phyloP scores from a whole-genome alignment of 2,888 invertebrate species.

The Ophion ventricosus region DNA sequence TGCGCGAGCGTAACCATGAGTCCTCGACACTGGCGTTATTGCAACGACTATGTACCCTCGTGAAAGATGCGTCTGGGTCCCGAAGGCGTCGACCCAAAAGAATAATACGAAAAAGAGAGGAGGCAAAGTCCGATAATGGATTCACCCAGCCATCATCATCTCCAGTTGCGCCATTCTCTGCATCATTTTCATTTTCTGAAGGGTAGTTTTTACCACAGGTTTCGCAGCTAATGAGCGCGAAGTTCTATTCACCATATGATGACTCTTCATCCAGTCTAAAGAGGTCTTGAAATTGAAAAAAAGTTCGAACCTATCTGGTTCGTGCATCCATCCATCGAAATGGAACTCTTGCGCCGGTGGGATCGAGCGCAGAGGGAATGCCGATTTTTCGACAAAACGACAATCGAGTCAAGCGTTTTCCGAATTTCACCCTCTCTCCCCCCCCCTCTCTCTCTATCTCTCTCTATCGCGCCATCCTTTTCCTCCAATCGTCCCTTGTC shows the following conservation, averaged over 20 bases:
- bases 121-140: constrained; percentile 64
- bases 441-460: neutral
- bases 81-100: constrained; percentile 37
- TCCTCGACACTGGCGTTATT: constrained; percentile 34
- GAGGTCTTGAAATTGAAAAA: neutral
- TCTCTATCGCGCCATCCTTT: neutral
- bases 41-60: constrained; percentile 36
- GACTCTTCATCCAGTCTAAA: too few species aligned
- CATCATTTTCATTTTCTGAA: too few species aligned
- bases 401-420: constrained; percentile 23
- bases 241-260: too few species aligned
- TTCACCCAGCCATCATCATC: constrained; percentile 45
- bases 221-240: too few species aligned
- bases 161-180: constrained; percentile 30
- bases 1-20: constrained; percentile 35
- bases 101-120: constrained; percentile 1
- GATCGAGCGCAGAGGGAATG: constrained; percentile 23
- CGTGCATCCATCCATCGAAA: constrained; percentile 7
- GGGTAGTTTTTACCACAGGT: too few species aligned
- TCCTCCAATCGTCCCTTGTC: neutral
- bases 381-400: constrained; percentile 25
- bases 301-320: neutral
- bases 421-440: neutral
- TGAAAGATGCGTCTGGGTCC: constrained; percentile 49
- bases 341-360: constrained; percentile 3